Percentiles rank a stretch among this genome's conserved stretches.
phyloP scores from a whole-genome alignment of 1,140 invertebrate genomes.

The Pemphigus obesinymphae region DNA sequence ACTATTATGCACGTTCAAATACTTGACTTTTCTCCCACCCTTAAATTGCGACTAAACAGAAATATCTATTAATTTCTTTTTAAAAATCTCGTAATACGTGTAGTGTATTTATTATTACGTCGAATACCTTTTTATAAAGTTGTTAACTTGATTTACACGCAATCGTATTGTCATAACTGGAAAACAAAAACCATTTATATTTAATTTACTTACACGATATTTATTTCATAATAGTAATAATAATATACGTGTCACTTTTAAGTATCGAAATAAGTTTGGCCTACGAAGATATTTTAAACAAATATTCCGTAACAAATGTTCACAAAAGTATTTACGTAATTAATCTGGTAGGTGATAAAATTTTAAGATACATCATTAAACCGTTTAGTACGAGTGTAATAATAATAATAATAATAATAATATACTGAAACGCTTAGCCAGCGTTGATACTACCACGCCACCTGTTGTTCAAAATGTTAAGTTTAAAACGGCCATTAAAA shows the following conservation, averaged over 20 bases:
- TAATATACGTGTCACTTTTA: neutral
- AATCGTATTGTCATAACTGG: too few species aligned
- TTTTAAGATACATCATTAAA: conserved; percentile 24
- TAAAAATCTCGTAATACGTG: too few species aligned
- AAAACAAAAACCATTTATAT: too few species aligned
- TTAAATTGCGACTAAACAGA: too few species aligned
- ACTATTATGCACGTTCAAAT: too few species aligned
- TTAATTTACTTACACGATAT: too few species aligned
- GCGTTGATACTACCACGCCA: neutral
- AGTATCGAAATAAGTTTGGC: neutral
- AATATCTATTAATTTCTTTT: too few species aligned
- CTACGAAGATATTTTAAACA: neutral
- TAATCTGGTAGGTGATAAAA: conserved; percentile 28
- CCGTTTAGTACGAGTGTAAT: neutral
- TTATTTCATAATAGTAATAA: neutral
- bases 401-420: too few species aligned
- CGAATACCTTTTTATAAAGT: too few species aligned
- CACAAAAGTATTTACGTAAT: neutral
- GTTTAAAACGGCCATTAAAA: conserved; percentile 9
- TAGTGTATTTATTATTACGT: too few species aligned
- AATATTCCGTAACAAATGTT: neutral
- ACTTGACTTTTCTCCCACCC: too few species aligned
- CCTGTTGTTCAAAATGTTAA: conserved; percentile 4
- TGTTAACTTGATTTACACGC: too few species aligned
- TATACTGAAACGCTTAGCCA: neutral